Conservation (phyloP, 2,113 vertebrate species). For the Pluvialis apricaria region DNA sequence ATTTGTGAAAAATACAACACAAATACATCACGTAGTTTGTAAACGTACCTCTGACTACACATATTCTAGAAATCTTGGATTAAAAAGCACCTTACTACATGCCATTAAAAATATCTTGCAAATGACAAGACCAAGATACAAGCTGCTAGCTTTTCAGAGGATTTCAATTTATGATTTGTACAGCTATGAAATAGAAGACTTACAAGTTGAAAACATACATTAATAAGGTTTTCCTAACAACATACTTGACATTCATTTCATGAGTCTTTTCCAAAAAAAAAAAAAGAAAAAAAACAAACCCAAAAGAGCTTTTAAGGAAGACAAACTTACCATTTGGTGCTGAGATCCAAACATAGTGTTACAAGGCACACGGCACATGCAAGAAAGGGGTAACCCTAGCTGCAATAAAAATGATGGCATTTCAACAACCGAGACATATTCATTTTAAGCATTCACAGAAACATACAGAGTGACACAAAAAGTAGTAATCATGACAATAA, state of each 20-base stretch:
- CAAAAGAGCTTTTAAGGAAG: not conserved
- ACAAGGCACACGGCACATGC: slow-evolving; percentile 91
- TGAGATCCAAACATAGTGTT: slow-evolving; percentile 98
- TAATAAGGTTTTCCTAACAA: not conserved
- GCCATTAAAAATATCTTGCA: not conserved
- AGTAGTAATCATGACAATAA: not conserved
- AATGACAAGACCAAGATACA: not conserved
- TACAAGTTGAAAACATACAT: not conserved
- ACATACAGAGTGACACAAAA: not conserved
- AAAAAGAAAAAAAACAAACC: too few relatives aligned
- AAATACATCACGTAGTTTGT: not conserved
- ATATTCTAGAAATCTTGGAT: not conserved
- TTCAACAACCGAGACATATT: not conserved
- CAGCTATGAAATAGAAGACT: not conserved
- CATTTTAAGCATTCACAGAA: not conserved
- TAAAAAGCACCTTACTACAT: not conserved
- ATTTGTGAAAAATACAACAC: not conserved
- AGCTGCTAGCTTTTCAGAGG: not conserved
- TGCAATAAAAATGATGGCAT: slow-evolving; percentile 31
- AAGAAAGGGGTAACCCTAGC: slow-evolving; percentile 80
- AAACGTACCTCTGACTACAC: not conserved
- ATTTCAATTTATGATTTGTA: not conserved
- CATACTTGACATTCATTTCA: not conserved
- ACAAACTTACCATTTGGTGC: slow-evolving; percentile 91
- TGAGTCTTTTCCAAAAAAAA: not conserved